Evolutionary conservation across 2,797 vertebrate species (phyloP).

Genomic region (Alca torda): DNA sequence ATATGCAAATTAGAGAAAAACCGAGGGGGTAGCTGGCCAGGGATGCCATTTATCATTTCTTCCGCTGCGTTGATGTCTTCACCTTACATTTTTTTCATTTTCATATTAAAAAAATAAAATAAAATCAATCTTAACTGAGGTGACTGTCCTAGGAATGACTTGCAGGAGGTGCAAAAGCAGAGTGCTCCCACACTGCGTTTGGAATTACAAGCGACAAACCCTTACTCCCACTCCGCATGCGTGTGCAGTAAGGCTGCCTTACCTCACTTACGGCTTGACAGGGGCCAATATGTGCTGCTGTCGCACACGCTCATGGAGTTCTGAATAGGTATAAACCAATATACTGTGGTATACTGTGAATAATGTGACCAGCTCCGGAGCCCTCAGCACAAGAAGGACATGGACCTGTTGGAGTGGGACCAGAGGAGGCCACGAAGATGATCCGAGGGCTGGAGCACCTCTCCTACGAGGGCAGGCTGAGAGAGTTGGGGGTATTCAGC

Average conservation of each 20-base stretch:
- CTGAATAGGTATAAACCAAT: background rate
- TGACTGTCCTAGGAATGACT: background rate
- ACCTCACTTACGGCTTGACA: background rate
- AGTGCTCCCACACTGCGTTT: background rate
- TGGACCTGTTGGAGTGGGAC: too few species aligned
- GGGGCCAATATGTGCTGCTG: background rate
- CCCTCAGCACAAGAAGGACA: too few species aligned
- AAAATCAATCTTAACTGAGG: background rate
- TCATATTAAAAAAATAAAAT: background rate
- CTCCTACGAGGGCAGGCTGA: too few species aligned
- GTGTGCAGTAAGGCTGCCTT: accelerated
- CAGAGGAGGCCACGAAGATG: too few species aligned
- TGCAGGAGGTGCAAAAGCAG: background rate
- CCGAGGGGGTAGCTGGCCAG: background rate
- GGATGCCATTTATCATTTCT: background rate
- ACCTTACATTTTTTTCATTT: background rate
- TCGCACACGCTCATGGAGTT: background rate
- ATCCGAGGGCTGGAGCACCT: too few species aligned
- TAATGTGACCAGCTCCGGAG: too few species aligned
- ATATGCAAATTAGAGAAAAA: background rate
- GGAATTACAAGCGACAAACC: background rate
- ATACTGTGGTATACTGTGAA: too few species aligned
- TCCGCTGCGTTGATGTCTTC: background rate
- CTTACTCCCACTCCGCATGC: accelerated
- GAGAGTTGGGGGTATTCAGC: too few species aligned